Percentiles rank a stretch among this genome's conserved stretches.
These are phyloP conservation scores for Esox lucius DNA, from an alignment of 2,797 vertebrate genomes.

Conservation along the genomic window DNA sequence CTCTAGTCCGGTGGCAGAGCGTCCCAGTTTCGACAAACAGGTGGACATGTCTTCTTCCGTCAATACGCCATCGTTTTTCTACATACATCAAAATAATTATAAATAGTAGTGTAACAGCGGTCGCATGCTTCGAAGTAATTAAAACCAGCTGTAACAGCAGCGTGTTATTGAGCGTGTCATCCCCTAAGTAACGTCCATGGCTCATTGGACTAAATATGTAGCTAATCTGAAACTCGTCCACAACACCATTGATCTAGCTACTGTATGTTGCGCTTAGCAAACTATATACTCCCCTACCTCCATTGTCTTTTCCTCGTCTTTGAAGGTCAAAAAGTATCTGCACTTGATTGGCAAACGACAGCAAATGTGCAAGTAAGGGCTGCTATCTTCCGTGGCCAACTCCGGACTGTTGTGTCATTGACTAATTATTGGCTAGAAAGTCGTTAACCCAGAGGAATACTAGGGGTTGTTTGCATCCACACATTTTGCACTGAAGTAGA, in stretches of 20 bases:
- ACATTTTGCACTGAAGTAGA: background rate
- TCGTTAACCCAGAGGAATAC: slow-evolving; percentile 4
- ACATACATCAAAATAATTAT: background rate
- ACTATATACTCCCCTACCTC: slow-evolving; percentile 46
- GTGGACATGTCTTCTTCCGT: slow-evolving; percentile 69
- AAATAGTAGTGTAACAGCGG: too few species aligned
- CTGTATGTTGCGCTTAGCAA: background rate
- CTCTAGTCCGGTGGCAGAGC: slow-evolving; percentile 73
- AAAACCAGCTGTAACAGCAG: too few species aligned
- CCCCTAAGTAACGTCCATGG: background rate
- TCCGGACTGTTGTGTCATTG: background rate
- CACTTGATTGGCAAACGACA: background rate
- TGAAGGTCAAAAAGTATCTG: slow-evolving; percentile 11
- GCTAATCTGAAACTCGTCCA: too few species aligned
- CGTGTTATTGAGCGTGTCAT: too few species aligned
- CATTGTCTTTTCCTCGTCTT: slow-evolving; percentile 31
- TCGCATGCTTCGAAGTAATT: too few species aligned
- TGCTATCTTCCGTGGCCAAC: background rate
- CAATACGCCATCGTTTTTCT: slow-evolving; percentile 72
- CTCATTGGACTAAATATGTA: background rate
- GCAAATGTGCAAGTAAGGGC: slow-evolving; percentile 9
- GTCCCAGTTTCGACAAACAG: slow-evolving; percentile 73
- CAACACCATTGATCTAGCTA: background rate
- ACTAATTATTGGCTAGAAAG: slow-evolving; percentile 3
- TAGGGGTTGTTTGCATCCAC: slow-evolving; percentile 19